Evolutionary conservation across 2,113 vertebrate genomes (phyloP).

Genomic region (Baryphthengus martii): DNA sequence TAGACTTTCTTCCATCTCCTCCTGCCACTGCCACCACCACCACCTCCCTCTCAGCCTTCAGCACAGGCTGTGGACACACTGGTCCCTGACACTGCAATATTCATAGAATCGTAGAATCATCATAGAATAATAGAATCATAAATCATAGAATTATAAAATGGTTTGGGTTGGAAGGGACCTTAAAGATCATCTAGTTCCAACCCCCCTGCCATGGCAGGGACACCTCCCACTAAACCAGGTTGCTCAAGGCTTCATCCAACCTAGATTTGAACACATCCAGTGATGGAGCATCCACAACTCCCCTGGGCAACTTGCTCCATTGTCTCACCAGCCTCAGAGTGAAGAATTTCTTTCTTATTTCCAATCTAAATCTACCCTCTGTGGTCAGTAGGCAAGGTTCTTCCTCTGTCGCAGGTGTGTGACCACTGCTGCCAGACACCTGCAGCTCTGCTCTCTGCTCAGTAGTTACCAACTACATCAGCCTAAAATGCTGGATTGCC

Average conservation of each 20-base stretch:
- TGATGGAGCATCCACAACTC: not conserved
- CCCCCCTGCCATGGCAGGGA: too few relatives aligned
- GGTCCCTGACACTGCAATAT: too few relatives aligned
- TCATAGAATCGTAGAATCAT: too few relatives aligned
- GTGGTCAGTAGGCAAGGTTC: not conserved
- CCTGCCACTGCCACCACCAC: not conserved
- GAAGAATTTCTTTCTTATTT: not conserved
- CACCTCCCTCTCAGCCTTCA: not conserved
- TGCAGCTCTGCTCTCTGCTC: not conserved
- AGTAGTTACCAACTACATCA: not conserved
- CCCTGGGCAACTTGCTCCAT: not conserved
- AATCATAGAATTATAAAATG: too few relatives aligned
- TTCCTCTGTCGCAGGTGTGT: not conserved
- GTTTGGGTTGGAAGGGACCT: not conserved
- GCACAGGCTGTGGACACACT: rapidly evolving
- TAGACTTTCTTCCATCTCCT: not conserved
- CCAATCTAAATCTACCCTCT: not conserved
- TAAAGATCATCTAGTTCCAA: not conserved
- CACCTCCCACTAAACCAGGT: too few relatives aligned
- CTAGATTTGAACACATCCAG: not conserved
- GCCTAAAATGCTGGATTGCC: not conserved
- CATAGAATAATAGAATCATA: too few relatives aligned
- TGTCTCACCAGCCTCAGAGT: rapidly evolving
- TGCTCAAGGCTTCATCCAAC: too few relatives aligned
- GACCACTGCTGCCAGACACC: not conserved